Base-by-base conservation (phyloP, 2,888 invertebrate genomes). In the Scelioninae gen. 1 region DNA sequence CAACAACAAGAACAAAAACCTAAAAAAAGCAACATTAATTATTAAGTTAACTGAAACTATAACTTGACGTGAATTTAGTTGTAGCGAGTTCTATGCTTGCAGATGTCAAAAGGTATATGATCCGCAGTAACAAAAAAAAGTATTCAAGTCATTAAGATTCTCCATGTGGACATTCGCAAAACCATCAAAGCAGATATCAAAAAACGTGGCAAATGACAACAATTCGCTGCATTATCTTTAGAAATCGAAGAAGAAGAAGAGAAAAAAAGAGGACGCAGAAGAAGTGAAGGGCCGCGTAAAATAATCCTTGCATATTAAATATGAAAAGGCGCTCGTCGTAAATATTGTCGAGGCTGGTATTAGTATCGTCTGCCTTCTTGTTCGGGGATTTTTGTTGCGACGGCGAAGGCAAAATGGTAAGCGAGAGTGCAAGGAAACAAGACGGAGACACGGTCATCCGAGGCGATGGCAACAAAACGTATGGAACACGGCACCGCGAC, bases 381-480 rank as follows among this genome's bases (percentile, higher is more conserved):
- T 82, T 78, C 68, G 72, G 49, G 55, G 65, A 76, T 82, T 82
- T 78, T 82, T 82, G 75, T 81, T 68, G 66, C 82, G 65, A 45
- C 45, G 71, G 47, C 65, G 68, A 76, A 74, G 75, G 79, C 69
- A 51, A 83, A 84, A 85, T 82, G 82, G 81, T 81, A 82, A 85
- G 81, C 56, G 72, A 82, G 79, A 82, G 81, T 75, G 84, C 79
- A 81, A 84, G 75, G 82, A 79, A 82, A 82, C 81, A 82, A 83
- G 83, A 83, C 83, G 83, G 75, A 78, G 83, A 83, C 79, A 83
- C 83, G 76, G 83, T 80, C 76, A 84, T 84, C 83, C 87, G 85
- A 88, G 87, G 90, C 86, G 89, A 88, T 88, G 89, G 89, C 90
- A 90, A 90, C 90, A 90, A 91, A 91, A 91, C 88, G 88, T 87